A percentile compares a stretch with the other conserved stretches of the same genome.
phyloP scores from a whole-genome alignment of 2,113 vertebrate genomes.

The Entosphenus tridentatus region DNA sequence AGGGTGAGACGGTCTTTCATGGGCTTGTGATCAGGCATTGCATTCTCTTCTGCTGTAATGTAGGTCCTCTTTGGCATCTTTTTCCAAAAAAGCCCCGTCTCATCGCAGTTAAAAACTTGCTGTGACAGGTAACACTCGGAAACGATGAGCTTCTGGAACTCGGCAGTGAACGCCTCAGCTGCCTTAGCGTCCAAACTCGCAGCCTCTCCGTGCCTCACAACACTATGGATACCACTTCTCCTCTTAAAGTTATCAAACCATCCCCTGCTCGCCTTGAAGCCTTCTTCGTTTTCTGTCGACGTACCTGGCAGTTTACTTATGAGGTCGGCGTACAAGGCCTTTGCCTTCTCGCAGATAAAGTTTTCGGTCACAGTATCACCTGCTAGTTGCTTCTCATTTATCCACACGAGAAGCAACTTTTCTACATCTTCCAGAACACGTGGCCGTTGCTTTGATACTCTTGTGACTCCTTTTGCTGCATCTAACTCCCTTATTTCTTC shows the following conservation, averaged over 20 bases:
- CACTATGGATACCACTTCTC: slow-evolving; percentile 1
- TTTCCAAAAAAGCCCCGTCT: slow-evolving; percentile 7
- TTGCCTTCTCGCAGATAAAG: slow-evolving; percentile 8
- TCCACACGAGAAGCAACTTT: slow-evolving; percentile 10
- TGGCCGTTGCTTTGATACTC: not conserved
- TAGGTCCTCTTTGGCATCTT: not conserved
- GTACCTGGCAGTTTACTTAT: slow-evolving; percentile 5
- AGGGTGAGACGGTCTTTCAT: not conserved
- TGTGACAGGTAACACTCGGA: not conserved
- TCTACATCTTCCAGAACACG: slow-evolving; percentile 9
- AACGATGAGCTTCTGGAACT: too few relatives aligned
- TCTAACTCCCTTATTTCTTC: slow-evolving; percentile 7
- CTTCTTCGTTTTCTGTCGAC: not conserved
- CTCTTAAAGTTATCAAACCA: slow-evolving; percentile 7
- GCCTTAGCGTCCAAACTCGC: not conserved
- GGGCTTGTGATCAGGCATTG: not conserved
- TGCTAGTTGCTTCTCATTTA: slow-evolving; percentile 3
- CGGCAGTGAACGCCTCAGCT: too few relatives aligned
- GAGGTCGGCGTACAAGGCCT: slow-evolving; percentile 7
- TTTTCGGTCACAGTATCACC: slow-evolving; percentile 7
- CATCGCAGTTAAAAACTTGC: slow-evolving; percentile 6
- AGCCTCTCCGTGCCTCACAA: not conserved
- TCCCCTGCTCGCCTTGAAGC: not conserved
- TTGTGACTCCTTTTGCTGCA: not conserved
- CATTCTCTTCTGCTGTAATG: not conserved